Evolutionary conservation across 2,113 vertebrate genomes (phyloP).

Genomic region (Muscicapa adusta): DNA sequence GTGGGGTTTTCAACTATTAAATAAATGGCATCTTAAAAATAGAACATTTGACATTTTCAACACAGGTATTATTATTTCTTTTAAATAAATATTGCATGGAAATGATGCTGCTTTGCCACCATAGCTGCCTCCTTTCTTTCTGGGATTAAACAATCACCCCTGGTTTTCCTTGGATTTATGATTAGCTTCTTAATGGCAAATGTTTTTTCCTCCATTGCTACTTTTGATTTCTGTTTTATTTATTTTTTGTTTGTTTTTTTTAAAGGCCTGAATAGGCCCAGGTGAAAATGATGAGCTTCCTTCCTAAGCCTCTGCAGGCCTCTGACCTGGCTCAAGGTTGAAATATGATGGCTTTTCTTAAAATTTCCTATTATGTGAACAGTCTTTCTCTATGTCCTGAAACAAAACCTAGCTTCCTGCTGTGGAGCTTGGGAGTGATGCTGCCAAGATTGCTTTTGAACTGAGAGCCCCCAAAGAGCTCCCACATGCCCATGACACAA

Average conservation of each 20-base stretch:
- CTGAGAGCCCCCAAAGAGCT: not conserved
- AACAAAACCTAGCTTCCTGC: not conserved
- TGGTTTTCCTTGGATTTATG: not conserved
- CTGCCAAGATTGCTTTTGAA: not conserved
- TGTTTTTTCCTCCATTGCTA: not conserved
- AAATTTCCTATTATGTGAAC: not conserved
- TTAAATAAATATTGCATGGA: slow-evolving; percentile 64
- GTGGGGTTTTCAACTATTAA: slow-evolving; percentile 40
- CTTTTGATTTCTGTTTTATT: not conserved
- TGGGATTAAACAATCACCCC: not conserved
- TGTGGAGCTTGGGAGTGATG: not conserved
- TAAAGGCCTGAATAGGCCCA: not conserved
- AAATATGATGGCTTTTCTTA: not conserved
- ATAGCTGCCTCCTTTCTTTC: slow-evolving; percentile 5
- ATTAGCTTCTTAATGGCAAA: slow-evolving; percentile 17
- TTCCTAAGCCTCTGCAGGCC: not conserved
- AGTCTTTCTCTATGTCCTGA: not conserved
- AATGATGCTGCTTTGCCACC: slow-evolving; percentile 15
- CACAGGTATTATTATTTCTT: slow-evolving; percentile 45
- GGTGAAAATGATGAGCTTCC: not conserved
- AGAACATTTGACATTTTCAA: slow-evolving; percentile 60
- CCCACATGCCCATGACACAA: not conserved
- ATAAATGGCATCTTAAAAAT: slow-evolving; percentile 65
- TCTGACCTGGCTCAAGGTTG: not conserved
- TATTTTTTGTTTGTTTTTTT: not conserved